Evolutionary conservation across 1,140 invertebrate genomes (phyloP).

Genomic region (Acyrthosiphon pisum): DNA sequence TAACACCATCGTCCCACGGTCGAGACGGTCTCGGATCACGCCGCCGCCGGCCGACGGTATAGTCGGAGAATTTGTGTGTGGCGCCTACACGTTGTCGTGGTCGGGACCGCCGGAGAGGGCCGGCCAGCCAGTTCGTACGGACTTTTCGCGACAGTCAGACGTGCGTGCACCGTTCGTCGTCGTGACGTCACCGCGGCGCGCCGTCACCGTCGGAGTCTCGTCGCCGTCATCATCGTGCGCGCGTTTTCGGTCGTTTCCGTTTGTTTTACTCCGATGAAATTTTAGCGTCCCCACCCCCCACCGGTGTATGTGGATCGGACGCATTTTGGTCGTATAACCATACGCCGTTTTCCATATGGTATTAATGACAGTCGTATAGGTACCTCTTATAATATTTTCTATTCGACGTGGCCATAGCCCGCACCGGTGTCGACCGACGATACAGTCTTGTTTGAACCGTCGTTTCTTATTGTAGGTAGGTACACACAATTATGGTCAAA

Average conservation of each 20-base stretch:
- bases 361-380: neutral
- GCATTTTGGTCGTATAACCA: neutral
- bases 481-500: neutral
- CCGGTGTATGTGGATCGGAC: neutral
- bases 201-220: neutral
- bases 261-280: neutral
- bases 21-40: neutral
- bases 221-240: neutral
- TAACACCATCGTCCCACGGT: neutral
- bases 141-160: neutral
- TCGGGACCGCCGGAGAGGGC: neutral
- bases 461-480: neutral
- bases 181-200: neutral
- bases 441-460: neutral
- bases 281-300: neutral
- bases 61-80: slow-evolving; percentile 14
- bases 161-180: neutral
- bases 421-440: neutral
- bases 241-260: neutral
- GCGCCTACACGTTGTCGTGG: slow-evolving; percentile 34
- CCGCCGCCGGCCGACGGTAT: neutral
- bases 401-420: neutral
- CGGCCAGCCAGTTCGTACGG: slow-evolving; percentile 29
- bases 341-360: neutral
- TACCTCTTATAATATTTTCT: neutral